phyloP scores from a whole-genome alignment of 2,113 vertebrate species.

The Stigmatopora nigra region DNA sequence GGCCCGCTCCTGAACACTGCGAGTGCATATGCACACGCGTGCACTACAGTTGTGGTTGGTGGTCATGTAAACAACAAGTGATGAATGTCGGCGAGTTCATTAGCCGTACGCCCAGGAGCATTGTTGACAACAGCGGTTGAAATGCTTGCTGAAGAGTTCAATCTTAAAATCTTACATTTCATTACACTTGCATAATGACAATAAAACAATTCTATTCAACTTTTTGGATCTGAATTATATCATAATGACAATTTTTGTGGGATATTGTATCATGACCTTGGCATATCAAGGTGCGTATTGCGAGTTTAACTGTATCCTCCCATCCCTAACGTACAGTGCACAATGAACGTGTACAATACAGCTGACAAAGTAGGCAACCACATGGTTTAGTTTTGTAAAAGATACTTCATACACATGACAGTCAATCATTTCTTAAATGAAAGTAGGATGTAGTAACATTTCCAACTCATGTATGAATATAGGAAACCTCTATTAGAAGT shows the following conservation, averaged over 20 bases:
- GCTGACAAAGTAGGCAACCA: background rate
- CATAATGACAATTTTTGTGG: too few species aligned
- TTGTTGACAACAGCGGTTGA: background rate
- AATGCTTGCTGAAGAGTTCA: background rate
- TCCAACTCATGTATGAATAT: constrained; percentile 24
- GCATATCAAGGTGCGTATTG: too few species aligned
- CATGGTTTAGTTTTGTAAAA: background rate
- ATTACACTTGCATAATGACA: too few species aligned
- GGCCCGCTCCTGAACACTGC: constrained; percentile 34
- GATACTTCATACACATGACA: background rate
- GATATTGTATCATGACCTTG: too few species aligned
- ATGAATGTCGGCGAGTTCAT: too few species aligned
- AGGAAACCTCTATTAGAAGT: constrained; percentile 27
- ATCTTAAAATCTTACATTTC: background rate
- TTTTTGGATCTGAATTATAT: too few species aligned
- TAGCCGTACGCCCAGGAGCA: background rate
- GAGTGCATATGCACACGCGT: constrained; percentile 13
- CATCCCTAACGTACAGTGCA: too few species aligned
- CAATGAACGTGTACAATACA: background rate
- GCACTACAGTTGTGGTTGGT: constrained; percentile 1
- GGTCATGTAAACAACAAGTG: background rate
- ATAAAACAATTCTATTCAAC: too few species aligned
- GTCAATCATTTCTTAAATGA: background rate
- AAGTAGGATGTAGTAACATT: constrained; percentile 11
- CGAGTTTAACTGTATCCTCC: too few species aligned